Conservation (phyloP, 2,888 invertebrate species). For the Caenorhabditis sp. region DNA sequence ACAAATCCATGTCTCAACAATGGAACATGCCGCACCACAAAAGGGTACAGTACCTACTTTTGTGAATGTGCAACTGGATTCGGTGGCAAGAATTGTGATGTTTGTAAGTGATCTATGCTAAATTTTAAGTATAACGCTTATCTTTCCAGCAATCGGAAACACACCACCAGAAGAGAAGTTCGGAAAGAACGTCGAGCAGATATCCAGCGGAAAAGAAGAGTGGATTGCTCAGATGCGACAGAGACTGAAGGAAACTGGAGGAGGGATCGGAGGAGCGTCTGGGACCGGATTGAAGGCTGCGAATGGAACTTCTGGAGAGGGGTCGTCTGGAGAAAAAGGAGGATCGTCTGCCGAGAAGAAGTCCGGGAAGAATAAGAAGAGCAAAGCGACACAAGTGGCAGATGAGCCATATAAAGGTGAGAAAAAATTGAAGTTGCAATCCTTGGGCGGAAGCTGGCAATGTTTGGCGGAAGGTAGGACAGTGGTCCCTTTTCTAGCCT, state of each 20-base stretch:
- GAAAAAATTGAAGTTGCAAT: neutral
- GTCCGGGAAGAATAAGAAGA: constrained; percentile 56
- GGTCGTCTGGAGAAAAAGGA: constrained; percentile 39
- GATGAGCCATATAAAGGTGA: constrained; percentile 74
- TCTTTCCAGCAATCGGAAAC: constrained; percentile 69
- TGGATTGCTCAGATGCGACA: constrained; percentile 81
- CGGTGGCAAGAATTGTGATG: constrained; percentile 81
- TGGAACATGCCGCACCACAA: constrained; percentile 81
- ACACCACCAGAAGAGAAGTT: constrained; percentile 73
- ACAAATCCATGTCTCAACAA: constrained; percentile 81
- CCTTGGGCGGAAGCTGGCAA: too few relatives aligned
- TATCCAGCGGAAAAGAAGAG: constrained; percentile 81
- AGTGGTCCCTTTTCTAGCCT: too few relatives aligned
- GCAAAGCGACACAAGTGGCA: constrained; percentile 60
- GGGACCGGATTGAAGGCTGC: constrained; percentile 50
- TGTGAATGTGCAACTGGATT: constrained; percentile 79
- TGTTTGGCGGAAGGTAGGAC: too few relatives aligned
- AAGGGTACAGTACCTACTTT: constrained; percentile 77
- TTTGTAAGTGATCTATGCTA: constrained; percentile 67
- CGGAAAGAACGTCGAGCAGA: constrained; percentile 77
- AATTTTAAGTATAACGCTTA: neutral
- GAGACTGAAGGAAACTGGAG: constrained; percentile 59
- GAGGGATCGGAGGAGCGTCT: constrained; percentile 59
- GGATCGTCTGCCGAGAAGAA: constrained; percentile 41
- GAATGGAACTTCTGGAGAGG: constrained; percentile 40